phyloP scores from a whole-genome alignment of 2,113 vertebrate species.

The Mastomys coucha region DNA sequence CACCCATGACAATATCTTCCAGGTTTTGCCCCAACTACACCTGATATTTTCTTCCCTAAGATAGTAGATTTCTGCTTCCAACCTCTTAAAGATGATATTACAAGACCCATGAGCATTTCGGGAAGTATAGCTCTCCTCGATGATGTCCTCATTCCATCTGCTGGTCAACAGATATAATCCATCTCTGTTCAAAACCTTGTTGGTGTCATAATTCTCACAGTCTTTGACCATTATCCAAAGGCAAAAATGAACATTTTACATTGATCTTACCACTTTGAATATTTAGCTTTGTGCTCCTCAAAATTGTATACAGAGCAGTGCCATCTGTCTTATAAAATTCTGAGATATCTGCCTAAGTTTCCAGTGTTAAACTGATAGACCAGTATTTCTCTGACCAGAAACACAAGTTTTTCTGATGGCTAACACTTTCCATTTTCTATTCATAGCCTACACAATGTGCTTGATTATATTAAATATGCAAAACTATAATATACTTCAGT shows the following conservation, averaged over 20 bases:
- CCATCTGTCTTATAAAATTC: neutral
- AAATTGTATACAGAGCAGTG: neutral
- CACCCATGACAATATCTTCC: conserved; percentile 69
- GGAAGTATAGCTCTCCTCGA: neutral
- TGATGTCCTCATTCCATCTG: conserved; percentile 75
- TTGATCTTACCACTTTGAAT: conserved; percentile 84
- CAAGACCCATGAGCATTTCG: neutral
- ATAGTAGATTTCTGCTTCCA: neutral
- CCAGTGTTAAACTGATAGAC: neutral
- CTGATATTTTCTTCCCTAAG: neutral
- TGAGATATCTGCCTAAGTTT: neutral
- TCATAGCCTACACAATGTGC: neutral
- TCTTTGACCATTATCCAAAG: conserved; percentile 81
- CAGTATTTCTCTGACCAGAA: neutral
- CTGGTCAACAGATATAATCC: conserved; percentile 78
- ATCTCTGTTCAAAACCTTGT: conserved; percentile 82
- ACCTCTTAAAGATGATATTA: neutral
- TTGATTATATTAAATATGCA: neutral
- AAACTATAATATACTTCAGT: neutral
- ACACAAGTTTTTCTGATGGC: neutral
- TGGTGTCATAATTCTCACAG: conserved; percentile 82
- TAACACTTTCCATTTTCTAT: neutral
- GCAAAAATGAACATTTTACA: conserved; percentile 82
- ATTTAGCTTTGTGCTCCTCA: conserved; percentile 60
- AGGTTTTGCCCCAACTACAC: neutral